Evolutionary conservation across 2,888 invertebrate genomes (phyloP).

Genomic region (Ischnura elegans): DNA sequence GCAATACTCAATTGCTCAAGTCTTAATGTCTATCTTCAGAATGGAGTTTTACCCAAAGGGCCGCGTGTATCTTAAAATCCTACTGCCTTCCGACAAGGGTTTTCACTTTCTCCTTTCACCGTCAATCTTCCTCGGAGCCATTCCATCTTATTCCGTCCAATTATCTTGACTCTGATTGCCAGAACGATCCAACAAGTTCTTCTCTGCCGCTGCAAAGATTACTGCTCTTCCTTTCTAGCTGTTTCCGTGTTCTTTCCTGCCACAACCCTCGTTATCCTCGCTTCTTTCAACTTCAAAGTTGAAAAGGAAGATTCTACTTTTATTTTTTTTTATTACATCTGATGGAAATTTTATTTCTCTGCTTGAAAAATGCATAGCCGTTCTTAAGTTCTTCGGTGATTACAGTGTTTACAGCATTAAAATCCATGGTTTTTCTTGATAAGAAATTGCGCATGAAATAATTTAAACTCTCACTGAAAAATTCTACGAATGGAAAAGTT

Average conservation of each 20-base stretch:
- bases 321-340: no score
- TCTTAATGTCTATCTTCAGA: not conserved
- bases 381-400: no score
- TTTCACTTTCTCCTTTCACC: not conserved
- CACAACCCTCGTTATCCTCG: no score
- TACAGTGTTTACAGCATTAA: no score
- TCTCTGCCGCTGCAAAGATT: not conserved
- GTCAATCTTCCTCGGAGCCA: not conserved
- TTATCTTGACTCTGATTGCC: not conserved
- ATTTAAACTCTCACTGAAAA: no score
- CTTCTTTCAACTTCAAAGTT: no score
- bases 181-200: not conserved
- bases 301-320: no score
- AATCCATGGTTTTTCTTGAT: no score
- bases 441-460: no score
- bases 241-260: not conserved
- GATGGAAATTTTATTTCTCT: no score
- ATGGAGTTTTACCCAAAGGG: not conserved
- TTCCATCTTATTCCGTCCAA: not conserved
- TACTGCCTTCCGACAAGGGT: not conserved
- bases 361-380: no score
- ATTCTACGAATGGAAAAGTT: no score
- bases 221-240: not conserved
- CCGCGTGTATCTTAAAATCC: not conserved
- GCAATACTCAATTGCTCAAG: not conserved